A percentile compares a stretch with the other conserved stretches of the same genome.
Conservation (phyloP, 2,888 invertebrate species). For the Dryococelus australis region DNA sequence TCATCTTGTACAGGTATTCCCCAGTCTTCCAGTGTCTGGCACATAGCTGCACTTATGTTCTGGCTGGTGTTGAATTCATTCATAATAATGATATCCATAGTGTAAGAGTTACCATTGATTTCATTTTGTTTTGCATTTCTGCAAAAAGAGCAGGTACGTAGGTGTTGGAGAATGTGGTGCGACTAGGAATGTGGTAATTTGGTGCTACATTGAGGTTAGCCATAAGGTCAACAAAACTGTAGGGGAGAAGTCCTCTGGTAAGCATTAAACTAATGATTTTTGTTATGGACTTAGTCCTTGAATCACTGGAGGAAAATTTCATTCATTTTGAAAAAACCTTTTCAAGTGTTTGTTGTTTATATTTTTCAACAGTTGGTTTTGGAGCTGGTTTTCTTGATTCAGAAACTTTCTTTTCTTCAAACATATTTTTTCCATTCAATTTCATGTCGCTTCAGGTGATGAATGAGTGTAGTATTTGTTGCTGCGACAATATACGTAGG, state of each 20-base stretch:
- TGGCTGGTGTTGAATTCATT: constrained; percentile 1
- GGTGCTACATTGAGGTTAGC: neutral
- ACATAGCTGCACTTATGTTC: neutral
- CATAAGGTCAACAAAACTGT: constrained; percentile 13
- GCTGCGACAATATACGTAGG: constrained; percentile 23
- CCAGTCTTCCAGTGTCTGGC: constrained; percentile 7
- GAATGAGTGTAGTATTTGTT: neutral
- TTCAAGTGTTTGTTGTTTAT: constrained; percentile 12
- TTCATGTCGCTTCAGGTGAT: neutral
- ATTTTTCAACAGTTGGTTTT: neutral
- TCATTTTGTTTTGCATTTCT: neutral
- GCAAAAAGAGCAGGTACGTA: neutral
- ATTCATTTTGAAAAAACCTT: neutral
- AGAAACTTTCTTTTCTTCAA: neutral
- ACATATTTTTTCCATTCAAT: neutral
- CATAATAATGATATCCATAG: constrained; percentile 20
- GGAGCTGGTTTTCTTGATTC: neutral
- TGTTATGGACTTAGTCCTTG: neutral
- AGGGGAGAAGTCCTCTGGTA: constrained; percentile 2
- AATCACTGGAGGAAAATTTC: constrained; percentile 12
- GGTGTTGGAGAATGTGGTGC: constrained; percentile 2
- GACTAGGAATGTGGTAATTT: neutral
- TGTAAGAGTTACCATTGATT: neutral
- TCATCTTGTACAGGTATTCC: neutral
- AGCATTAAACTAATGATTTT: constrained; percentile 10